These are phyloP conservation scores for Progne subis DNA, from an alignment of 2,113 vertebrate genomes.

Conservation along the genomic window DNA sequence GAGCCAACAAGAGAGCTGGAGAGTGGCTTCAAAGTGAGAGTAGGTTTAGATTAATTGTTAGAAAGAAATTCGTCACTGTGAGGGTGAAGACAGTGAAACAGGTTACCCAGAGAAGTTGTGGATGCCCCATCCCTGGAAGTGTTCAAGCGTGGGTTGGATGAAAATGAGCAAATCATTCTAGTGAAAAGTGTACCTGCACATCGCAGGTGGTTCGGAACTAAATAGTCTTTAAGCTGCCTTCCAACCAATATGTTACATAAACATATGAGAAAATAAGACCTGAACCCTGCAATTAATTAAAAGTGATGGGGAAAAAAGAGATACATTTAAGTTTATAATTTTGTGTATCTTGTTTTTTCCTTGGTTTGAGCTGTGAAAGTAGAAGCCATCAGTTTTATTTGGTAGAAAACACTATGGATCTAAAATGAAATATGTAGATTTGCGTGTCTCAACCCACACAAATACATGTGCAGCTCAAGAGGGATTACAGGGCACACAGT, in stretches of 20 bases:
- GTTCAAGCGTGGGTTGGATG: background rate
- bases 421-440: background rate
- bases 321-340: background rate
- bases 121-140: background rate
- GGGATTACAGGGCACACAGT: background rate
- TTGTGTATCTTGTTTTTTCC: background rate
- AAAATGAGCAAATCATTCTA: background rate
- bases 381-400: background rate
- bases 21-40: background rate
- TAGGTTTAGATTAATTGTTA: background rate
- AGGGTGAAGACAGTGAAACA: background rate
- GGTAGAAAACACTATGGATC: background rate
- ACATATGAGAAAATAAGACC: background rate
- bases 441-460: rapidly evolving
- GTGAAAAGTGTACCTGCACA: background rate
- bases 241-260: background rate
- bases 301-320: rapidly evolving
- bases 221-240: background rate
- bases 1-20: background rate
- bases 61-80: background rate
- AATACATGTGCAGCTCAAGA: background rate
- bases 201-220: background rate
- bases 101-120: background rate
- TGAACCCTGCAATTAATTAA: background rate
- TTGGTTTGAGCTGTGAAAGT: background rate